These are phyloP conservation scores for Diadegma fenestrale DNA, from an alignment of 2,888 invertebrate genomes.

Conservation along the genomic window DNA sequence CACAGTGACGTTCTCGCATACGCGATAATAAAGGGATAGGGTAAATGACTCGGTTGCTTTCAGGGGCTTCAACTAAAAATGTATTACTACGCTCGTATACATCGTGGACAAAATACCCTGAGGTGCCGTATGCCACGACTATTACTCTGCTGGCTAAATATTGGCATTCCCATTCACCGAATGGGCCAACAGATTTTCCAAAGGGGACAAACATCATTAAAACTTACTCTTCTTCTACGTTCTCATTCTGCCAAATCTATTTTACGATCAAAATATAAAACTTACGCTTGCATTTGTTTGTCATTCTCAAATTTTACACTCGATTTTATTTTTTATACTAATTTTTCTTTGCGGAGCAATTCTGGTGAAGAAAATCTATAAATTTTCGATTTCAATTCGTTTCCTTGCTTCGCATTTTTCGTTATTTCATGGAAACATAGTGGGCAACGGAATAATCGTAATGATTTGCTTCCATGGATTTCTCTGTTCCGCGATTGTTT, in stretches of 20 bases:
- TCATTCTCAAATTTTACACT: neutral
- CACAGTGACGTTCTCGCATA: slow-evolving; percentile 69
- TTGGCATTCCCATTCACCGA: slow-evolving; percentile 77
- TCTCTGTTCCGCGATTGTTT: slow-evolving; percentile 15
- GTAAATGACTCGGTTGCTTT: slow-evolving; percentile 78
- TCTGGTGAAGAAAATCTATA: neutral
- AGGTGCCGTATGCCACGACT: slow-evolving; percentile 78
- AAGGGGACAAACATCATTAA: slow-evolving; percentile 46
- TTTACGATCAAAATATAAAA: neutral
- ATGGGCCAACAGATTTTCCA: slow-evolving; percentile 73
- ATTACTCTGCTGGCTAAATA: slow-evolving; percentile 82
- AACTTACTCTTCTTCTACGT: neutral
- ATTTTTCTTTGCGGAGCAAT: neutral
- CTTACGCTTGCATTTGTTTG: neutral
- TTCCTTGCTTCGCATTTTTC: neutral
- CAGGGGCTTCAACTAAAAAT: slow-evolving; percentile 73
- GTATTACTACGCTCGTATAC: slow-evolving; percentile 43
- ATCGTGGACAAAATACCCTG: slow-evolving; percentile 32
- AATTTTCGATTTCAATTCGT: neutral
- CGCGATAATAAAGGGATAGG: slow-evolving; percentile 83
- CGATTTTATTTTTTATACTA: neutral
- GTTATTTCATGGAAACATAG: slow-evolving; percentile 3
- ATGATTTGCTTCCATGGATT: slow-evolving; percentile 37
- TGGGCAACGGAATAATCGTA: slow-evolving; percentile 48
- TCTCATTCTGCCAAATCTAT: neutral